Evolutionary conservation across 1,140 invertebrate species (phyloP).

Genomic region (Zaprionus camerounensis): DNA sequence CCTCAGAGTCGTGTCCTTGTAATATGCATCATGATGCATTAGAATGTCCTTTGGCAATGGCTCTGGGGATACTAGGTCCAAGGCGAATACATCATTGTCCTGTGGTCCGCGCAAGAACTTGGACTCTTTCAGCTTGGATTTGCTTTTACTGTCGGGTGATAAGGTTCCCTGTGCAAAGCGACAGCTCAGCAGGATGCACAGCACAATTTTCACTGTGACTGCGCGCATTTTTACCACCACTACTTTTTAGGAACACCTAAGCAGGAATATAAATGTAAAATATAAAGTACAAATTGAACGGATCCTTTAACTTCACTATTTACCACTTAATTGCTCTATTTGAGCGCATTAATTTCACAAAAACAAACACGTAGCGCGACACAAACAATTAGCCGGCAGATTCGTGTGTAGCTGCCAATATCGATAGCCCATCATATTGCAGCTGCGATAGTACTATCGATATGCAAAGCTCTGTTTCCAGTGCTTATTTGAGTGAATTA

Average conservation of each 20-base stretch:
- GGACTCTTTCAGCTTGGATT: slow-evolving; percentile 81
- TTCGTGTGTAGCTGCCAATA: background rate
- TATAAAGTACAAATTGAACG: too few species aligned
- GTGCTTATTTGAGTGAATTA: too few species aligned
- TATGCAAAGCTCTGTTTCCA: too few species aligned
- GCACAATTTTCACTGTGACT: slow-evolving; percentile 27
- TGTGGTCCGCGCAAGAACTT: slow-evolving; percentile 87
- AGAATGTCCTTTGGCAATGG: slow-evolving; percentile 90
- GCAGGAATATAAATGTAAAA: background rate
- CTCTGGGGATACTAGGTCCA: slow-evolving; percentile 88
- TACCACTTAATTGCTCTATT: background rate
- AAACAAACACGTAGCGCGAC: slow-evolving; percentile 42
- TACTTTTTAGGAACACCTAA: slow-evolving; percentile 12
- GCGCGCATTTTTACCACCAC: slow-evolving; percentile 41
- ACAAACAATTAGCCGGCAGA: slow-evolving; percentile 31
- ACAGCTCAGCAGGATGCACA: slow-evolving; percentile 40
- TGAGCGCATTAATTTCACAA: slow-evolving; percentile 43
- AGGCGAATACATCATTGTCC: slow-evolving; percentile 88
- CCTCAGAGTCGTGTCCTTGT: slow-evolving; percentile 87
- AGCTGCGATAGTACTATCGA: background rate
- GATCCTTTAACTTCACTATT: background rate
- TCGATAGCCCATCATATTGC: slow-evolving; percentile 3
- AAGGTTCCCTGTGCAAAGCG: slow-evolving; percentile 78
- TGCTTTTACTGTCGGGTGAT: slow-evolving; percentile 85
- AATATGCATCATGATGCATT: slow-evolving; percentile 90